These are phyloP conservation scores for Tinea semifulvella DNA, from an alignment of 2,888 invertebrate species.

Conservation along the genomic window DNA sequence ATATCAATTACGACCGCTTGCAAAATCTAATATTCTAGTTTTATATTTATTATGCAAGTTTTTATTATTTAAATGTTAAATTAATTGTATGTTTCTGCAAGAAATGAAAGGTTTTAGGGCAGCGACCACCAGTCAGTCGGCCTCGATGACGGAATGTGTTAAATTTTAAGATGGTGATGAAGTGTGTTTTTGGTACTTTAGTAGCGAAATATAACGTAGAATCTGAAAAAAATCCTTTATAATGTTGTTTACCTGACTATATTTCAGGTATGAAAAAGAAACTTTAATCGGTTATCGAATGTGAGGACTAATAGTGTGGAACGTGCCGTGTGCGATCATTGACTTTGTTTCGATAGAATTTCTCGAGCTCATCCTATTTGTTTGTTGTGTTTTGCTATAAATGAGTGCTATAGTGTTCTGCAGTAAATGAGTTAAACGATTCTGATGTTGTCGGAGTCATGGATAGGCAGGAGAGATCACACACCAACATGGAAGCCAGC, in stretches of 20 bases:
- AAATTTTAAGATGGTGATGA: conserved; percentile 60
- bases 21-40: neutral
- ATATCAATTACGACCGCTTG: neutral
- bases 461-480: conserved; percentile 60
- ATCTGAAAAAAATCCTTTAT: neutral
- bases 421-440: conserved; percentile 49
- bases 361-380: conserved; percentile 37
- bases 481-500: conserved; percentile 69
- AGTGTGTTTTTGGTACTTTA: conserved; percentile 41
- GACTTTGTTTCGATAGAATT: conserved; percentile 61
- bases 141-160: conserved; percentile 65
- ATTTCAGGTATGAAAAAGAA: neutral
- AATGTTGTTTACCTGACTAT: conserved; percentile 1
- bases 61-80: neutral
- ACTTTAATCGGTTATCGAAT: neutral
- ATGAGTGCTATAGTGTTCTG: conserved; percentile 40
- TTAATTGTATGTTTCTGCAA: conserved; percentile 25
- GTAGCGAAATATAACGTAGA: conserved; percentile 5
- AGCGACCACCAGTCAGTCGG: conserved; percentile 21
- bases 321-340: conserved; percentile 53
- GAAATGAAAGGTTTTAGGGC: conserved; percentile 32
- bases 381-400: conserved; percentile 57
- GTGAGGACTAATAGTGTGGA: conserved; percentile 18
- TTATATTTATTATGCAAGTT: neutral
- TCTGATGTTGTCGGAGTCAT: conserved; percentile 62